Percentiles rank a stretch among this genome's conserved stretches.
phyloP scores from a whole-genome alignment of 2,113 vertebrate genomes.

The Oryzias woworae region DNA sequence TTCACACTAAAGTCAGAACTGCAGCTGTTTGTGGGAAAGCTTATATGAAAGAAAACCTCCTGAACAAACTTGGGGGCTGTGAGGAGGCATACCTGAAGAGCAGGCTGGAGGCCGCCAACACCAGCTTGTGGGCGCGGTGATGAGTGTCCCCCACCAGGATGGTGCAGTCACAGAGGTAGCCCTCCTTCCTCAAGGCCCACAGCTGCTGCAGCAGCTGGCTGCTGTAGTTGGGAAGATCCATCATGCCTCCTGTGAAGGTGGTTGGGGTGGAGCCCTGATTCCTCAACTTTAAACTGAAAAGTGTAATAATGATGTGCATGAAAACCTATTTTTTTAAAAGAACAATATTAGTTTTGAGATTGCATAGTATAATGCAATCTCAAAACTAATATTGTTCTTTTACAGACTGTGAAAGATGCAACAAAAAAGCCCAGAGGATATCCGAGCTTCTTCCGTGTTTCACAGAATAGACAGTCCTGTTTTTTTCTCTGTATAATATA shows the following conservation, averaged over 20 bases:
- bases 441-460: too few species aligned
- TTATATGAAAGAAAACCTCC: too few species aligned
- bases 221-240: slow-evolving; percentile 88
- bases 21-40: too few species aligned
- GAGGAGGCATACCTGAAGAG: slow-evolving; percentile 77
- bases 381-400: too few species aligned
- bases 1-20: neutral
- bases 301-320: neutral
- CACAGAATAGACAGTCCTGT: too few species aligned
- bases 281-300: neutral
- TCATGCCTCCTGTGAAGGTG: slow-evolving; percentile 6
- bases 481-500: too few species aligned
- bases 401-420: too few species aligned
- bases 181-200: slow-evolving; percentile 81
- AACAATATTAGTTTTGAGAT: too few species aligned
- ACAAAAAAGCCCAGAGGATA: too few species aligned
- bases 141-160: slow-evolving; percentile 78
- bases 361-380: too few species aligned
- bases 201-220: slow-evolving; percentile 87
- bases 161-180: slow-evolving; percentile 87
- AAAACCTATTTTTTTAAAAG: neutral
- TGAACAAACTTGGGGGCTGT: too few species aligned
- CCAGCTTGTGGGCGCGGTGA: slow-evolving; percentile 85
- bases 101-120: slow-evolving; percentile 87
- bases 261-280: neutral